Base-by-base conservation (phyloP, 2,797 vertebrate genomes). In the Pachyuromys duprasi region DNA sequence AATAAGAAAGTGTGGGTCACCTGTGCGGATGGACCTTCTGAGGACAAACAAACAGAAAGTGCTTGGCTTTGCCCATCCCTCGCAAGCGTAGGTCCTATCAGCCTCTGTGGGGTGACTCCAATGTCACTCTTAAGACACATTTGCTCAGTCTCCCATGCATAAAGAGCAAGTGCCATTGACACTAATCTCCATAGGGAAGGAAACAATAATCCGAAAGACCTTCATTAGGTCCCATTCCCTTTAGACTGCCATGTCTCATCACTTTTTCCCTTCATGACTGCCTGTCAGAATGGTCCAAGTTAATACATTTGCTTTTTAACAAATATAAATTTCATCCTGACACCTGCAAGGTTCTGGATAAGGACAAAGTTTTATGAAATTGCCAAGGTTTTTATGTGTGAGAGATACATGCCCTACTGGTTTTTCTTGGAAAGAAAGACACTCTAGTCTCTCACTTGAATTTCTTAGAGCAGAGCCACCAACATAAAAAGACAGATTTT, bases 221-320 rank as follows among this genome's bases (percentile, higher is more conserved):
- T 97, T 97, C 96, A 97, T 97, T 97, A 97, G 92, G 69, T 65
- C 67, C 49, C 86, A 82, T 94, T 97, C 72, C 62, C 86, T 91
- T 95, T 96, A 49, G 28, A 89, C 62, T 91, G 79, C 94, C 97
- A 92, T 26, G 79, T 74, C 97, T 93, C 86, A 96, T 97, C 62
- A 90, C 36, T 36, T 89, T 3, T 90, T 28, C 26, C 18, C 33
- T 94, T 94, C 65, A 42, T 80, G 89, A 86, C 49, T 92, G 36
- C 70, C 39, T 89, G 92, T 96, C 95, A 95, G 78, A 92, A 94
- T 2, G 0, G 20, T 90, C 93, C 83, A 28, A 83, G 81, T 95
- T 74, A 95, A 93, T 55, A 93, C 86, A 79, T 91, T 86, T 95
- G 84, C 96, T 92, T 96, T 94, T 63, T 53, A 86, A 86, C 55